These are phyloP conservation scores for Galeopsomyia nigrocyanea DNA, from an alignment of 2,888 invertebrate genomes.

Conservation along the genomic window DNA sequence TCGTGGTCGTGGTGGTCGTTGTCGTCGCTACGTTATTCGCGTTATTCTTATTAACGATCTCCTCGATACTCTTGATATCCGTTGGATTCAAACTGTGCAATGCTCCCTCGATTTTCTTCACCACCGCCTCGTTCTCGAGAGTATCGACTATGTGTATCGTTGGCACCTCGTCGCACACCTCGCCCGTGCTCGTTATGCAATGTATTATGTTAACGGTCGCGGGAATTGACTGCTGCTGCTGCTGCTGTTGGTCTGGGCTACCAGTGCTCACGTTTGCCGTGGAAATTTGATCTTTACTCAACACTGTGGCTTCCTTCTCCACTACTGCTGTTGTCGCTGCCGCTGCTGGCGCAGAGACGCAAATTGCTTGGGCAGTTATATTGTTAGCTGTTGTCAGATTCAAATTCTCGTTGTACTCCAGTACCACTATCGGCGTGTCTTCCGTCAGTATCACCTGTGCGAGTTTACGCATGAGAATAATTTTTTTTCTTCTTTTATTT, in stretches of 20 bases:
- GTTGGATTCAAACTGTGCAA: conserved; percentile 47
- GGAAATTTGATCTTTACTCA: conserved; percentile 26
- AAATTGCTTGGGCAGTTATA: conserved; percentile 31
- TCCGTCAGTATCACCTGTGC: conserved; percentile 43
- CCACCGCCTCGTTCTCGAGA: conserved; percentile 55
- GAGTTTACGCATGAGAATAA: background rate
- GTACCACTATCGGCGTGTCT: conserved; percentile 43
- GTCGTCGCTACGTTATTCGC: background rate
- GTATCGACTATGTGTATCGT: conserved; percentile 66
- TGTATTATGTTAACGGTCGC: conserved; percentile 58
- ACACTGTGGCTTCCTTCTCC: background rate
- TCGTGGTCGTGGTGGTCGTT: conserved; percentile 26
- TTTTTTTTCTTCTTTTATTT: no score
- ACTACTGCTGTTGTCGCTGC: conserved; percentile 1
- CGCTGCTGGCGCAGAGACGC: conserved; percentile 18
- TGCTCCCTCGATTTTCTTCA: conserved; percentile 51
- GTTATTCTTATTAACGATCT: conserved; percentile 46
- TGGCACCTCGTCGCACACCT: conserved; percentile 59
- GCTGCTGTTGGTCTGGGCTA: background rate
- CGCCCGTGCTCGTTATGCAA: conserved; percentile 58
- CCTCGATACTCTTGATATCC: conserved; percentile 48
- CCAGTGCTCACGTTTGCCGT: background rate
- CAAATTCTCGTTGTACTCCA: conserved; percentile 42
- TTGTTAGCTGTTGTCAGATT: conserved; percentile 15
- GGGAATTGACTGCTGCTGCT: conserved; percentile 15